phyloP scores from a whole-genome alignment of 2,797 vertebrate species.

The Pteropus rufus region DNA sequence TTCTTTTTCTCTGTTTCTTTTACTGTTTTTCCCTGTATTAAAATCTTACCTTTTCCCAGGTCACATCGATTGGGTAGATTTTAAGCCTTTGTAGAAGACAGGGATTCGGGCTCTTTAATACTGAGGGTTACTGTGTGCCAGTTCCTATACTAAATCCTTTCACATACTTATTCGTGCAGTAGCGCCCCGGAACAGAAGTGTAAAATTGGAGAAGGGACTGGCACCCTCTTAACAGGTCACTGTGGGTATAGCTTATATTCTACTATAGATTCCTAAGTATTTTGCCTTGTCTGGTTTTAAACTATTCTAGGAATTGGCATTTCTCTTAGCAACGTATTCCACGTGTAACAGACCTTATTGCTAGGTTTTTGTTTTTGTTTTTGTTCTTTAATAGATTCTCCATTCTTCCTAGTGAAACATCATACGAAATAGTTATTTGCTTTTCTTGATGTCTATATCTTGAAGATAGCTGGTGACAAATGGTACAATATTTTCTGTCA shows the following conservation, averaged over 20 bases:
- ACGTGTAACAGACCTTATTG: conserved; percentile 38
- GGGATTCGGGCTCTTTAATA: not conserved
- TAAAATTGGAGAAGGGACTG: not conserved
- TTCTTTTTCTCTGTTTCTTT: not conserved
- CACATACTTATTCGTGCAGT: not conserved
- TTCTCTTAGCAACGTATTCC: not conserved
- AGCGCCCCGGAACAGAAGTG: not conserved
- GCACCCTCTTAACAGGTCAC: not conserved
- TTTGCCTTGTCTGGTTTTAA: conserved; percentile 29
- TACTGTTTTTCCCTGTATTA: not conserved
- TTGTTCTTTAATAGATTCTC: not conserved
- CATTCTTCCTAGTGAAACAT: conserved; percentile 26
- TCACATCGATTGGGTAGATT: not conserved
- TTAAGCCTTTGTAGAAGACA: not conserved
- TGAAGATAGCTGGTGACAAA: conserved; percentile 39
- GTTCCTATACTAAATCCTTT: not conserved
- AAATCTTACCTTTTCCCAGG: not conserved
- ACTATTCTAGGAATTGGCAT: conserved; percentile 30
- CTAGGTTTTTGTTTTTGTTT: not conserved
- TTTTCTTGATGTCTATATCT: conserved; percentile 33
- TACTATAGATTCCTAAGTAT: not conserved
- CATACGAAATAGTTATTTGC: conserved; percentile 22
- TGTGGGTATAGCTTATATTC: not conserved
- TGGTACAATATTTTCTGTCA: conserved; percentile 39
- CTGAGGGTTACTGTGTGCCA: not conserved